These are phyloP conservation scores for Ictalurus punctatus DNA, from an alignment of 2,113 vertebrate genomes.

Conservation along the genomic window DNA sequence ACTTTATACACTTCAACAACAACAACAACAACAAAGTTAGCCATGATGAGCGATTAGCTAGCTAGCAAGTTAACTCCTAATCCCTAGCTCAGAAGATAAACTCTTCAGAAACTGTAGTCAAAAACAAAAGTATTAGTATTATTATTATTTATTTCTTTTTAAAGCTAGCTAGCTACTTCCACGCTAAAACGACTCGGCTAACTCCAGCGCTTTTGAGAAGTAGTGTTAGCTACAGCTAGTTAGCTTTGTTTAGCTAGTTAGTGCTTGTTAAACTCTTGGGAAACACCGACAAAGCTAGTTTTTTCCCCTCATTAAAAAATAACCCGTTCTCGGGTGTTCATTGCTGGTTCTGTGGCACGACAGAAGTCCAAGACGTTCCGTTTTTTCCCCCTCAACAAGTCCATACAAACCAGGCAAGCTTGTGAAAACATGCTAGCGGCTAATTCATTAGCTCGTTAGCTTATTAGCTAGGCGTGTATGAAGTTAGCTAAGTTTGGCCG, in stretches of 20 bases:
- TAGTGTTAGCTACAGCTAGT: background rate
- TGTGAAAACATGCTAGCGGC: slow-evolving; percentile 36
- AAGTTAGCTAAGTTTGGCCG: slow-evolving; percentile 43
- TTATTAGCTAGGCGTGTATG: background rate
- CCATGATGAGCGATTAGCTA: background rate
- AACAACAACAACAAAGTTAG: background rate
- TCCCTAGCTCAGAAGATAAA: background rate
- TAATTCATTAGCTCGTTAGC: slow-evolving; percentile 52
- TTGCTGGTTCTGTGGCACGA: background rate
- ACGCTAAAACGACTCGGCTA: background rate
- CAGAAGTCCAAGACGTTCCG: background rate
- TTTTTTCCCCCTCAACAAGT: background rate
- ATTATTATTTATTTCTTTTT: no score
- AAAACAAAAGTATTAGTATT: background rate
- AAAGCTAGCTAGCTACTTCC: background rate
- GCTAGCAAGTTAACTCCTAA: background rate
- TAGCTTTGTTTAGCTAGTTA: background rate
- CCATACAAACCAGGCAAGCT: slow-evolving; percentile 39
- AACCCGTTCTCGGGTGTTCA: background rate
- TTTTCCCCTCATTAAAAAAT: background rate
- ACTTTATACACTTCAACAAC: background rate
- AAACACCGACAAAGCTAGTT: background rate
- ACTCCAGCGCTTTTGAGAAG: background rate
- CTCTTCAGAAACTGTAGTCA: background rate
- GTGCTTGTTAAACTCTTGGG: background rate